Evolutionary conservation across 2,797 vertebrate species (phyloP).

Genomic region (Enoplosus armatus): DNA sequence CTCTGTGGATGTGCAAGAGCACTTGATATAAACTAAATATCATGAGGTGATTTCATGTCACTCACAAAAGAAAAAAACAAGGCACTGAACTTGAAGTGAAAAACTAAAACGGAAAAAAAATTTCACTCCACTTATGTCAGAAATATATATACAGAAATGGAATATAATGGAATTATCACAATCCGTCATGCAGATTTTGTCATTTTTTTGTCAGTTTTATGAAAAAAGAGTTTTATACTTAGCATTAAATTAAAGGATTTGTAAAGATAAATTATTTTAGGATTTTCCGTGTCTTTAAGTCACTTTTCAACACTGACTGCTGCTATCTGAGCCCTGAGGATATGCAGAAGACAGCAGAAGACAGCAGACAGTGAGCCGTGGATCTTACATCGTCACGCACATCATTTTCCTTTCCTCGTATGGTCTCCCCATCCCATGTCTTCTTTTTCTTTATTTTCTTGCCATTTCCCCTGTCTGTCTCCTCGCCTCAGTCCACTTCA

Average conservation of each 20-base stretch:
- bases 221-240: neutral
- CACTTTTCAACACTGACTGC: conserved; percentile 17
- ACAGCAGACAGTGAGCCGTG: conserved; percentile 26
- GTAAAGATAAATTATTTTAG: conserved; percentile 29
- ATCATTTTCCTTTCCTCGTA: conserved; percentile 50
- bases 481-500: conserved; percentile 27
- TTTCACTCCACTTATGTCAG: neutral
- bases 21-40: neutral
- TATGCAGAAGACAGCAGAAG: conserved; percentile 11
- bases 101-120: neutral
- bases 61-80: neutral
- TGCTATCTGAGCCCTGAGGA: conserved; percentile 28
- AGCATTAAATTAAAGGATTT: conserved; percentile 31
- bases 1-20: neutral
- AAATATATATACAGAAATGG: neutral
- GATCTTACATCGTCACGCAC: conserved; percentile 42
- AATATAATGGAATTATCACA: neutral
- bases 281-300: conserved; percentile 7
- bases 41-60: neutral
- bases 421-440: conserved; percentile 35
- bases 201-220: conserved; percentile 17
- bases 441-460: neutral
- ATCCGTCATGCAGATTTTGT: conserved; percentile 17
- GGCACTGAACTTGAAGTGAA: neutral
- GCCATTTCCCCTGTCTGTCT: conserved; percentile 19